Conservation (phyloP, 2,113 vertebrate genomes). For the Halcyon malimbica region DNA sequence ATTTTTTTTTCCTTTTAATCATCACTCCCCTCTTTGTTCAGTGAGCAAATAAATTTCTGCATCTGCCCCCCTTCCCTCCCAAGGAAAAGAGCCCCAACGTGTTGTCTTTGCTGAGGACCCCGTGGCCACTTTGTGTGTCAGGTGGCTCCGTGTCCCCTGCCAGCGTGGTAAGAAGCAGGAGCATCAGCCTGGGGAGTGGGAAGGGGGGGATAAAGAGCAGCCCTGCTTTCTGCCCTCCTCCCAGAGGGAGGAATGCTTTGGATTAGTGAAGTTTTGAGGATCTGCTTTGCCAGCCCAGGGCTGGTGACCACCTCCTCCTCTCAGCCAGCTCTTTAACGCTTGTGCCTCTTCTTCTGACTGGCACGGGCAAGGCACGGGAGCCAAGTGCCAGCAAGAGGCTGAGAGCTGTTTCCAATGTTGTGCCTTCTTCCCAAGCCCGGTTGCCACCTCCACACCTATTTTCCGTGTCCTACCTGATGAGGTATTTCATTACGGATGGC, state of each 20-base stretch:
- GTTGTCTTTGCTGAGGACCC: background rate
- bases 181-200: background rate
- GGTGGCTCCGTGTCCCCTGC: background rate
- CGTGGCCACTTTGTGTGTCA: background rate
- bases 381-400: background rate
- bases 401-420: background rate
- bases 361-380: background rate
- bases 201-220: no score
- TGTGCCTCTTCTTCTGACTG: background rate
- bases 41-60: background rate
- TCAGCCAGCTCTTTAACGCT: background rate
- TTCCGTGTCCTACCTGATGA: background rate
- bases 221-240: background rate
- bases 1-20: background rate
- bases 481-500: accelerated
- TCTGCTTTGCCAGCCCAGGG: background rate
- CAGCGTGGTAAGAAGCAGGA: accelerated
- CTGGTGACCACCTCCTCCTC: background rate
- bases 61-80: no score
- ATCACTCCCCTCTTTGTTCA: no score
- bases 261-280: background rate
- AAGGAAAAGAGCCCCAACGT: background rate
- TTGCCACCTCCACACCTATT: background rate
- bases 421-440: background rate
- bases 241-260: background rate